Evolutionary conservation across 2,888 invertebrate species (phyloP), one percentile per base, ranked within the genome.

Genomic region (Agrotis clavis): DNA sequence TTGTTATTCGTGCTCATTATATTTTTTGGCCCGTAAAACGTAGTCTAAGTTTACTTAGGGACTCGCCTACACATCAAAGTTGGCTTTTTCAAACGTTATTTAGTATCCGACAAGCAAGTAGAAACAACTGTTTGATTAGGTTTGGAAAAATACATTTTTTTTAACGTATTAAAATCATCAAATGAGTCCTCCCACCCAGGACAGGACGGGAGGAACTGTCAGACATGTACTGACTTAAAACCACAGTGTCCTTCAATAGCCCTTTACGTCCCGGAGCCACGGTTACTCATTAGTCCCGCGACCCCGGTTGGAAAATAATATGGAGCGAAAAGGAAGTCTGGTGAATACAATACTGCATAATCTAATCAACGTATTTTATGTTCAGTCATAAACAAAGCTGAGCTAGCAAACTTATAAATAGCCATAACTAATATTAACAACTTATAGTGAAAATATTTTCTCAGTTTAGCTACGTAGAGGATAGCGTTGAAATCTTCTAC

Each of bases 401-500:
- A 7, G 47, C 47, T 47, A 71, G 16, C 25, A n/a, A 48, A 48
- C 41, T 72, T 51, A 35, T 77, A 45, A 68, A 53, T 68, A 68
- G 48, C 35, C 5, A 13, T 19, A 67, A 25, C 13, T 47, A 35
- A 47, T 53, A 56, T 56, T 19, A 48, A 30, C 47, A 67, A 60
- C 7, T 2, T 50, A 21, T 47, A 41, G n/a, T 35, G 50, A 65
- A 57, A 57, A 75, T 64, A 62, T 57, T 76, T 62, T 50, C 64
- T 21, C 19, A 57, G 63, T 30, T 21, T 16, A 21, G 47, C 51
- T 41, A n/a, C 74, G 56, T 53, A 57, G 66, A 50, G 64, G 71
- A 74, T 65, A 77, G 65, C 89, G 87, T 89, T 88, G 85, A 89
- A 78, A 68, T 89, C 88, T 85, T 87, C 79, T 66, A 68, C 60